phyloP scores from a whole-genome alignment of 2,113 vertebrate genomes.

The Nesogale talazaci region DNA sequence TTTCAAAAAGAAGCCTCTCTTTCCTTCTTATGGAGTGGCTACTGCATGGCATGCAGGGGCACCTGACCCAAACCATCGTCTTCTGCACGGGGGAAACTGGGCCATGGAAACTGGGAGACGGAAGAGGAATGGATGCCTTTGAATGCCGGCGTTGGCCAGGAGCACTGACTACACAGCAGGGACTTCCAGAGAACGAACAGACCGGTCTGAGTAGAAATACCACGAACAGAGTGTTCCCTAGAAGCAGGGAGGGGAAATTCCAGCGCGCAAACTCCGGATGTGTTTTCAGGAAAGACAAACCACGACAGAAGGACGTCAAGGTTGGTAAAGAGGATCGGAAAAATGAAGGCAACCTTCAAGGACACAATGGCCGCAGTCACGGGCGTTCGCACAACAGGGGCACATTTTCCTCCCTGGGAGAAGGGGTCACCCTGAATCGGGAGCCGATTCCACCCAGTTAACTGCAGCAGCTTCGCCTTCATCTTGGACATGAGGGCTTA shows the following conservation, averaged over 20 bases:
- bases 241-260: background rate
- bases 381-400: background rate
- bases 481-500: background rate
- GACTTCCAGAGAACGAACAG: background rate
- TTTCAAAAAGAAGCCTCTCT: background rate
- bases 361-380: background rate
- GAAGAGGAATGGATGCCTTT: background rate
- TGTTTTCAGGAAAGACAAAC: background rate
- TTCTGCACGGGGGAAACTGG: background rate
- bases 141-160: background rate
- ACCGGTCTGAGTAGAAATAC: background rate
- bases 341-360: background rate
- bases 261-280: background rate
- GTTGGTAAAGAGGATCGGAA: background rate
- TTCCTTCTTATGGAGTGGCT: background rate
- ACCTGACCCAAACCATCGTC: background rate
- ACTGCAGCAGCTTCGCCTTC: background rate
- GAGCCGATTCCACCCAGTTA: background rate
- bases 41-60: accelerated
- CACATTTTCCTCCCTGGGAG: background rate
- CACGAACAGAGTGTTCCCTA: background rate
- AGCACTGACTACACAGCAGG: background rate
- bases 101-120: background rate
- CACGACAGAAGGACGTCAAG: background rate
- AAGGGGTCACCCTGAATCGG: background rate